phyloP scores from a whole-genome alignment of 2,797 vertebrate species.

The Dermochelys coriacea region DNA sequence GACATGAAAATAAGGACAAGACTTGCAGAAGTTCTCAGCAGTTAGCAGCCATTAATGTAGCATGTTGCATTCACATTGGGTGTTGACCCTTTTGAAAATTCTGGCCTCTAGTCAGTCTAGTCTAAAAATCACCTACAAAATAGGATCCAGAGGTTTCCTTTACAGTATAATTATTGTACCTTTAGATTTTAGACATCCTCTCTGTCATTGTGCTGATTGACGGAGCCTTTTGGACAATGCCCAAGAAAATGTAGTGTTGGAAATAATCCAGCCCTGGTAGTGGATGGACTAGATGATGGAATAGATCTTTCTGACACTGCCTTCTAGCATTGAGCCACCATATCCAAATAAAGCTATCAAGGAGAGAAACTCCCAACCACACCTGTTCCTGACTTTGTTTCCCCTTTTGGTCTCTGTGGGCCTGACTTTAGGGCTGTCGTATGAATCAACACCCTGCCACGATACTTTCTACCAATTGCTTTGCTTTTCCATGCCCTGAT shows the following conservation, averaged over 20 bases:
- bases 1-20: background rate
- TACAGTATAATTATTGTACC: background rate
- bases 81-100: background rate
- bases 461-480: background rate
- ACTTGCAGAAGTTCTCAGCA: background rate
- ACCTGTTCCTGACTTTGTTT: background rate
- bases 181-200: conserved; percentile 3
- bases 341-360: background rate
- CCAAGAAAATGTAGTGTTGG: background rate
- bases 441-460: background rate
- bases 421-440: background rate
- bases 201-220: background rate
- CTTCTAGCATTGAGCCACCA: background rate
- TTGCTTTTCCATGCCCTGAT: background rate
- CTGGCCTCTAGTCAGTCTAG: background rate
- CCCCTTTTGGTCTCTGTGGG: background rate
- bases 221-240: background rate
- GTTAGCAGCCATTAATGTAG: background rate
- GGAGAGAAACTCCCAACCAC: background rate
- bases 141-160: background rate
- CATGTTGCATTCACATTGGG: accelerated
- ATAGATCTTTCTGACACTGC: background rate
- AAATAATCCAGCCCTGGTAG: background rate
- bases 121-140: background rate
- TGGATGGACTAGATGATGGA: background rate